These are phyloP conservation scores for Pseudomugil gertrudae DNA, from an alignment of 2,797 vertebrate genomes.

Conservation along the genomic window DNA sequence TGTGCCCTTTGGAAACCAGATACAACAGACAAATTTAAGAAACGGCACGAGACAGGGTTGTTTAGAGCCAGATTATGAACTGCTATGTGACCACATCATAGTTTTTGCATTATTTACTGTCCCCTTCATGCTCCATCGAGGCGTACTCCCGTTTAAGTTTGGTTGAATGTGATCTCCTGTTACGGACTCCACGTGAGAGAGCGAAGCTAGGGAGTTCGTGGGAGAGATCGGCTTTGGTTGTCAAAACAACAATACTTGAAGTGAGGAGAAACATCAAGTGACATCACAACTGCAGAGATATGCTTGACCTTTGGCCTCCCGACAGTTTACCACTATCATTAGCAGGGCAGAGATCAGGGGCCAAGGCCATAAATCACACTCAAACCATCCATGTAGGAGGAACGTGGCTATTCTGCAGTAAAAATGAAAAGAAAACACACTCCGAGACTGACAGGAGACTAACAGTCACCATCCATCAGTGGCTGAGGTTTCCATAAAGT, in stretches of 20 bases:
- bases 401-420: slow-evolving; percentile 56
- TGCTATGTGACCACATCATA: background rate
- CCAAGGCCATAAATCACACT: slow-evolving; percentile 72
- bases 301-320: slow-evolving; percentile 60
- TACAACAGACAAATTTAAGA: background rate
- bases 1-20: background rate
- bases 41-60: background rate
- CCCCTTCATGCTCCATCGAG: background rate
- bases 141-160: background rate
- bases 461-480: slow-evolving; percentile 76
- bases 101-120: background rate
- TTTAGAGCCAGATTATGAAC: slow-evolving; percentile 1
- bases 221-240: slow-evolving; percentile 1
- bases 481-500: slow-evolving; percentile 61
- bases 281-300: slow-evolving; percentile 55
- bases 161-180: background rate
- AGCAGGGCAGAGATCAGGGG: slow-evolving; percentile 70
- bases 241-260: slow-evolving; percentile 26
- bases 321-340: slow-evolving; percentile 73
- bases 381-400: slow-evolving; percentile 61
- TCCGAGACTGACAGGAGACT: slow-evolving; percentile 64
- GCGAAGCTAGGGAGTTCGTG: background rate
- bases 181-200: background rate
- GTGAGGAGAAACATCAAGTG: slow-evolving; percentile 46
- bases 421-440: slow-evolving; percentile 73